These are phyloP conservation scores for Cynodonichthys magdalenae DNA, from an alignment of 2,797 vertebrate species.

Conservation along the genomic window DNA sequence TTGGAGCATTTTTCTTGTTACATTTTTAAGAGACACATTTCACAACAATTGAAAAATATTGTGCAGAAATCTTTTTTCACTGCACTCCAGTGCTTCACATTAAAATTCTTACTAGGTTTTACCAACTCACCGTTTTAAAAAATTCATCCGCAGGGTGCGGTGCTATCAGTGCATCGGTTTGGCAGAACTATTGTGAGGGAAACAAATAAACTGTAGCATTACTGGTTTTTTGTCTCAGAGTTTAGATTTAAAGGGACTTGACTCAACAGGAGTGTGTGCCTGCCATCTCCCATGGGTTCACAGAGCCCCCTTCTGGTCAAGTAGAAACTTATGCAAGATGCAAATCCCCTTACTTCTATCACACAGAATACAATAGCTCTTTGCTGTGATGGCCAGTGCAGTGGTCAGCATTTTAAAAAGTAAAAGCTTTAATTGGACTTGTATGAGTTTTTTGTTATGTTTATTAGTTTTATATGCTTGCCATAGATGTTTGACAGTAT, in stretches of 20 bases:
- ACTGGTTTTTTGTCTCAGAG: slow-evolving; percentile 29
- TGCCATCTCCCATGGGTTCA: slow-evolving; percentile 35
- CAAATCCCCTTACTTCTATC: not conserved
- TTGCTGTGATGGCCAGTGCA: not conserved
- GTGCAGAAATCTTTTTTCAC: slow-evolving; percentile 6
- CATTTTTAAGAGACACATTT: not conserved
- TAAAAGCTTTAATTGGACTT: slow-evolving; percentile 12
- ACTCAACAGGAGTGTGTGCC: slow-evolving; percentile 10
- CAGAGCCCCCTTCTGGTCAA: slow-evolving; percentile 59
- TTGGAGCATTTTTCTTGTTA: not conserved
- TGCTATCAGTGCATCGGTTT: slow-evolving; percentile 24
- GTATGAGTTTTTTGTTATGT: not conserved
- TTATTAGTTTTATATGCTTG: not conserved
- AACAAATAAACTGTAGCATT: slow-evolving; percentile 25
- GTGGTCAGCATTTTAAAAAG: slow-evolving; percentile 2
- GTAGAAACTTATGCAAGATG: not conserved
- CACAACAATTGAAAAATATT: not conserved
- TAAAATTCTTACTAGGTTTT: slow-evolving; percentile 11
- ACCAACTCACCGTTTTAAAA: slow-evolving; percentile 5
- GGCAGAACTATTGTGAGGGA: slow-evolving; percentile 18
- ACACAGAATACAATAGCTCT: not conserved
- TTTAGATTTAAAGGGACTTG: slow-evolving; percentile 26
- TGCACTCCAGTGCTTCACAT: not conserved
- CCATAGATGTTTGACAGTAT: slow-evolving; percentile 16
- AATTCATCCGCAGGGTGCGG: slow-evolving; percentile 11